Conservation (phyloP, 2,113 vertebrate genomes). For the Murina feae region DNA sequence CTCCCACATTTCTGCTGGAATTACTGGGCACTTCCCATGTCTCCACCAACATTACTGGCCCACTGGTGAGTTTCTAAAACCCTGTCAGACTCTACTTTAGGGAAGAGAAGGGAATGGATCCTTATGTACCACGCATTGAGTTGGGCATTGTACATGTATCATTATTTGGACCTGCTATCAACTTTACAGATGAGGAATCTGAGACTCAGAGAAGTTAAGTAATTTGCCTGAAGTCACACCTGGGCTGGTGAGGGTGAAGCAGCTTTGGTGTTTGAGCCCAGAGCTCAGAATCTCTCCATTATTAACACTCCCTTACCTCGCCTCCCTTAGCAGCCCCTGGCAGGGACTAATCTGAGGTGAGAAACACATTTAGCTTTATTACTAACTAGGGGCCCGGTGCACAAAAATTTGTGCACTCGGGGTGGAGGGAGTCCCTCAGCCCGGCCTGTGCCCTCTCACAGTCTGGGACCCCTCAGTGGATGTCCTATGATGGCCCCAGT, state of each 20-base stretch:
- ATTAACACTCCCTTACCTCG: not conserved
- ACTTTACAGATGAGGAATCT: not conserved
- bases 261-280: not conserved
- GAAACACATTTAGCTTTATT: not conserved
- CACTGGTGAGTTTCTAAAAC: not conserved
- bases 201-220: not conserved
- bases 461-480: no score
- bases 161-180: not conserved
- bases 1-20: not conserved
- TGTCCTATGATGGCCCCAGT: no score
- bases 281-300: not conserved
- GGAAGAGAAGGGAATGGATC: not conserved
- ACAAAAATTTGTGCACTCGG: no score
- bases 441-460: no score
- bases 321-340: not conserved
- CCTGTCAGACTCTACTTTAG: not conserved
- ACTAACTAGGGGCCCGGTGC: no score
- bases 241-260: not conserved
- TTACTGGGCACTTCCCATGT: not conserved
- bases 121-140: not conserved
- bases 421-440: no score
- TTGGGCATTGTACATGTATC: not conserved
- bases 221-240: not conserved
- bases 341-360: not conserved
- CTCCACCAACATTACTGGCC: not conserved